Percentiles rank a stretch among this genome's conserved stretches.
These are phyloP conservation scores for Drosophila stalkeri DNA, from an alignment of 2,888 invertebrate species.

Conservation along the genomic window DNA sequence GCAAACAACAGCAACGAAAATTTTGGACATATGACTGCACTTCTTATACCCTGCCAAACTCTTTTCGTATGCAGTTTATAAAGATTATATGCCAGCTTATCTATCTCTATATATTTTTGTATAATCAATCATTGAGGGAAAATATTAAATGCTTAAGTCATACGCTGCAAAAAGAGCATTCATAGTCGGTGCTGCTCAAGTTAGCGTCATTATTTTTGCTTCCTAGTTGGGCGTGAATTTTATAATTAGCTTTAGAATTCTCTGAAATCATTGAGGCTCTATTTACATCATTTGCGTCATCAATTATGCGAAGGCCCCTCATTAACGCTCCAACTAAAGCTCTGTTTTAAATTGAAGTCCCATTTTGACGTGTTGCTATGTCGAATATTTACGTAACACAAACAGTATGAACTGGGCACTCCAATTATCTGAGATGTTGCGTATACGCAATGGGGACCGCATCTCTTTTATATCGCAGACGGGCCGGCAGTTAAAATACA, in stretches of 20 bases:
- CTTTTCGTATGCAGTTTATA: neutral
- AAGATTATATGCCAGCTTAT: neutral
- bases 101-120: neutral
- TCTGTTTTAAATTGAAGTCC: neutral
- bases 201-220: neutral
- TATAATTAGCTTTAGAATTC: constrained; percentile 12
- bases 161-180: neutral
- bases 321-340: neutral
- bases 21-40: neutral
- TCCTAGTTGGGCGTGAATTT: neutral
- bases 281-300: constrained; percentile 13
- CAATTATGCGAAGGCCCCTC: constrained; percentile 14
- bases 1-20: neutral
- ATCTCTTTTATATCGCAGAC: neutral
- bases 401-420: neutral
- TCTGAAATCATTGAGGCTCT: constrained; percentile 1
- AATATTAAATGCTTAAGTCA: too few species aligned
- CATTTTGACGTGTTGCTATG: constrained; percentile 6
- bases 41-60: constrained; percentile 3
- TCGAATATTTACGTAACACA: neutral
- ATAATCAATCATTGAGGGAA: neutral
- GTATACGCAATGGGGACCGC: constrained; percentile 4
- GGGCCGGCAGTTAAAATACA: neutral
- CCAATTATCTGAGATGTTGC: constrained; percentile 3
- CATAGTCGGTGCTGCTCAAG: neutral